These are phyloP conservation scores for Catocala sponsa DNA, from an alignment of 2,888 invertebrate genomes.

Conservation along the genomic window DNA sequence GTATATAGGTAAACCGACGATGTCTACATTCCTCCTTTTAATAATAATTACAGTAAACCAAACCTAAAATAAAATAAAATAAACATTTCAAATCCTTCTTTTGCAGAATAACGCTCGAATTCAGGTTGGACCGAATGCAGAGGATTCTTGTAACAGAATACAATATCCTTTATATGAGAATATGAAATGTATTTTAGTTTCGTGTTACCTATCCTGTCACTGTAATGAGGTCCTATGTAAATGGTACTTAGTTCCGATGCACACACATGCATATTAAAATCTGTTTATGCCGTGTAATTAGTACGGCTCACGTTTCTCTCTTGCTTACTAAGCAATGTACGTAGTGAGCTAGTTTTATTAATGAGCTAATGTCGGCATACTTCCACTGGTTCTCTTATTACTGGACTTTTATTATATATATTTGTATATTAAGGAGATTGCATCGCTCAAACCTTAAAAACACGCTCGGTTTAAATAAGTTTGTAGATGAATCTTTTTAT, in stretches of 20 bases:
- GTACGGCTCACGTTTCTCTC: conserved; percentile 31
- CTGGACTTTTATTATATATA: not conserved
- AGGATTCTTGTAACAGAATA: conserved; percentile 68
- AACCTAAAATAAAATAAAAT: no score
- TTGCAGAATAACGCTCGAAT: conserved; percentile 54
- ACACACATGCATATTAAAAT: conserved; percentile 31
- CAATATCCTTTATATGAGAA: conserved; percentile 59
- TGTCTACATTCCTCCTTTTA: no score
- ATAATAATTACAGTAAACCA: no score
- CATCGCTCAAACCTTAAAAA: no score
- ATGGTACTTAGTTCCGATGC: conserved; percentile 39
- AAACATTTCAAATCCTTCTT: conserved; percentile 7
- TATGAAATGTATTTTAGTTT: conserved; percentile 57
- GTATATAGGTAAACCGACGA: no score
- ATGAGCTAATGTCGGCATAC: conserved; percentile 10
- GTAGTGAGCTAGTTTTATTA: conserved; percentile 10
- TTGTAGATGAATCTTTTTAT: no score
- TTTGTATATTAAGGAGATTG: no score
- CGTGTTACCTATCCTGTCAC: conserved; percentile 29
- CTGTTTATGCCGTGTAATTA: conserved; percentile 37
- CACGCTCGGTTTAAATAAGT: no score
- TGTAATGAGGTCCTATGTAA: conserved; percentile 36
- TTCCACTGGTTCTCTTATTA: conserved; percentile 1
- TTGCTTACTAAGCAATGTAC: conserved; percentile 19
- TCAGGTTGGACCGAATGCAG: conserved; percentile 63